Evolutionary conservation across 2,797 vertebrate species (phyloP), one percentile per base, ranked within the genome.

Genomic region (Melanotaenia maccullochi): DNA sequence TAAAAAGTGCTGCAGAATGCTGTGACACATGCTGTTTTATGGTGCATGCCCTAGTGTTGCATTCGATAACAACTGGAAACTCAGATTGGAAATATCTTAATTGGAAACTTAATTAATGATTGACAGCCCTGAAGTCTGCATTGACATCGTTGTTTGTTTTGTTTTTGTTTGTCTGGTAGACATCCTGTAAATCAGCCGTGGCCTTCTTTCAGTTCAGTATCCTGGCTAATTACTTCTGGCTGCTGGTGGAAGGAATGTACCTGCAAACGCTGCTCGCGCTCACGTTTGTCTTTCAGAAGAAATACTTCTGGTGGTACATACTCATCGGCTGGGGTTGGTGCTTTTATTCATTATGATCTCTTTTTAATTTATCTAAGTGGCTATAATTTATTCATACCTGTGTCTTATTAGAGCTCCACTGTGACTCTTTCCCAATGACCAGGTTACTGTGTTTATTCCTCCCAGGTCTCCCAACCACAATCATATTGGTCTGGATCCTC

Each of bases 201-300:
- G 54, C 90, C 25, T 96, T 97, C 88, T 96, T 96, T 85, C 95
- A 97, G 79, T 96, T 96, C 86, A 94, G 96, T 0, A 95, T 97
- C 73, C 88, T 97, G 73, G 95, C 96, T 49, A 97, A 97, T 87
- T 97, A 96, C 90, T 97, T 95, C 90, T 97, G 96, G 96, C 82
- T 97, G 75, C 90, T 97, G 89, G 96, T 96, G 89, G 96, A 96
- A 77, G 96, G 95, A 3, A 93, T 97, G 95, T 97, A 96, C 92
- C 93, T 97, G 82, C 96, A 97, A 91, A 97, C 94, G 0, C 91
- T 97, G 69, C 93, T 97, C 1, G 95, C 95, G 0, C 91, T 96
- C 82, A 94, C 96, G 77, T 97, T 97, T 56, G 94, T 95, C 77
- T 97, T 95, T 0, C 95, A 97, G 85, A 95, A 88, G 85, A 96